Evolutionary conservation across 2,113 vertebrate species (phyloP).

Genomic region (Dicentrarchus labrax): DNA sequence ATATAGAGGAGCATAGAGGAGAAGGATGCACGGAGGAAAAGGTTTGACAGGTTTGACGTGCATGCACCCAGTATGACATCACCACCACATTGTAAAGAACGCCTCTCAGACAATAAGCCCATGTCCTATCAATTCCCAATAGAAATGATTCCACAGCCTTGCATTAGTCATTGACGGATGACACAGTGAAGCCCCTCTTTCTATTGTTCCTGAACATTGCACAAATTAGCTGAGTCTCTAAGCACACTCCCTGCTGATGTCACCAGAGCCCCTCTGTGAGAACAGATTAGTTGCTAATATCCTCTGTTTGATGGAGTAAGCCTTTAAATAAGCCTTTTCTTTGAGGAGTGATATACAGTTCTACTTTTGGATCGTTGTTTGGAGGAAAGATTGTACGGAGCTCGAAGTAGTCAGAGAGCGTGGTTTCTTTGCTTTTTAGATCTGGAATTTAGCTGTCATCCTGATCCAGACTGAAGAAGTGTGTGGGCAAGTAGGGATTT

Average conservation of each 20-base stretch:
- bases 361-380: constrained; percentile 34
- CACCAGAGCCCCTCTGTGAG: constrained; percentile 39
- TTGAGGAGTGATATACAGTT: constrained; percentile 17
- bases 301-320: constrained; percentile 57
- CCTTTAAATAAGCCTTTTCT: constrained; percentile 25
- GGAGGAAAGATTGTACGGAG: constrained; percentile 39
- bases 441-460: constrained; percentile 22
- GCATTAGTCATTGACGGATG: constrained; percentile 70
- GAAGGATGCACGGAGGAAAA: neutral
- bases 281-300: constrained; percentile 58
- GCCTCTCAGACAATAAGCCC: constrained; percentile 46
- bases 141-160: constrained; percentile 43
- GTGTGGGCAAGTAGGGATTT: constrained; percentile 26
- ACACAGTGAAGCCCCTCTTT: constrained; percentile 46
- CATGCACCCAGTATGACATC: constrained; percentile 33
- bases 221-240: constrained; percentile 65
- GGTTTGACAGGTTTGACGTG: constrained; percentile 23
- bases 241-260: constrained; percentile 55
- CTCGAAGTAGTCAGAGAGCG: constrained; percentile 10
- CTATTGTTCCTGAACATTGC: constrained; percentile 63
- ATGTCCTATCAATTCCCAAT: constrained; percentile 50
- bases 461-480: constrained; percentile 16
- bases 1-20: neutral
- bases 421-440: constrained; percentile 18
- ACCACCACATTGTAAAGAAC: constrained; percentile 19